Percentiles rank a stretch among this genome's conserved stretches.
phyloP scores from a whole-genome alignment of 1,140 invertebrate species.

The Bombus impatiens region DNA sequence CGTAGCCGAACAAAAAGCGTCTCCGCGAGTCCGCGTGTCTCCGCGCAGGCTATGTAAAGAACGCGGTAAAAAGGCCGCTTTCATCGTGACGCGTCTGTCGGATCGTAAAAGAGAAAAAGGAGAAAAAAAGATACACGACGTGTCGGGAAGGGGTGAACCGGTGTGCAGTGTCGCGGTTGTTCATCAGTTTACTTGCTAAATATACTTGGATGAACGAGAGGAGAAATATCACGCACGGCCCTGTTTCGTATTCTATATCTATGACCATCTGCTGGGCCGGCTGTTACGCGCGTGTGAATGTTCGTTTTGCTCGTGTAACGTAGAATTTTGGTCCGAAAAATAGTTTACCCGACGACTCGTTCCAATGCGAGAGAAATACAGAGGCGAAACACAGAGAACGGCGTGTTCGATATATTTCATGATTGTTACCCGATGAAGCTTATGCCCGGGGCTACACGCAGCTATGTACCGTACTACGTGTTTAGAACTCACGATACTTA shows the following conservation, averaged over 20 bases:
- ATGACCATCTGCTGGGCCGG: conserved; percentile 40
- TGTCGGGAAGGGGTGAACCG: conserved; percentile 2
- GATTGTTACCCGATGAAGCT: neutral
- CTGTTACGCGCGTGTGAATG: neutral
- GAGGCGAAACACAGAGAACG: neutral
- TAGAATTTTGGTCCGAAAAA: conserved; percentile 37
- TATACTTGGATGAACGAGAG: conserved; percentile 50
- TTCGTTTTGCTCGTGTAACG: conserved; percentile 21
- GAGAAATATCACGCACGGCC: neutral
- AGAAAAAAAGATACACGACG: neutral
- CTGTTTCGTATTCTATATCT: conserved; percentile 35
- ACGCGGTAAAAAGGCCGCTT: conserved; percentile 16
- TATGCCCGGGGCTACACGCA: neutral
- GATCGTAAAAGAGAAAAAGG: neutral
- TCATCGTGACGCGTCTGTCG: conserved; percentile 15
- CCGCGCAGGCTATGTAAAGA: neutral
- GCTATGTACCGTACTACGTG: neutral
- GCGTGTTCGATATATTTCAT: conserved; percentile 38
- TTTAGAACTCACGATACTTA: conserved; percentile 39
- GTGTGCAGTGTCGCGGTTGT: conserved; percentile 3
- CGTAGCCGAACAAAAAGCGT: conserved; percentile 7
- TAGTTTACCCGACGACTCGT: conserved; percentile 12
- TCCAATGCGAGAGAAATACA: conserved; percentile 15
- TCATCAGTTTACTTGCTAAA: conserved; percentile 59
- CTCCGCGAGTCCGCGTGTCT: neutral